Evolutionary conservation across 2,113 vertebrate species (phyloP).

Genomic region (Cephalopterus ornatus): DNA sequence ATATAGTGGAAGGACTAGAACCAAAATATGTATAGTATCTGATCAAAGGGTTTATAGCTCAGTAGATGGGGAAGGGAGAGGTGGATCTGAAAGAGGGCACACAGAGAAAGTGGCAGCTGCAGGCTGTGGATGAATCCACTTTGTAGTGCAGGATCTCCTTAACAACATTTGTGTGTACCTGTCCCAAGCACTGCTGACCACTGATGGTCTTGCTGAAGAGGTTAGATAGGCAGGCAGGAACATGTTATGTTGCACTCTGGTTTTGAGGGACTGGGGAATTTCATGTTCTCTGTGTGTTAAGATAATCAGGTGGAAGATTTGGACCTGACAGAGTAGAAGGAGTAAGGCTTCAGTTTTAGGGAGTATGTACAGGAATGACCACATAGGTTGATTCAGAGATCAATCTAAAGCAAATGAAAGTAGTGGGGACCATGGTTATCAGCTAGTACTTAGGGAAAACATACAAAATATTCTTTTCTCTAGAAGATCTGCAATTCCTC

Average conservation of each 20-base stretch:
- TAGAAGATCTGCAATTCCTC: neutral
- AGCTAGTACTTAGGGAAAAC: neutral
- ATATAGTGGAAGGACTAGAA: neutral
- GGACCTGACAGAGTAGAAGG: neutral
- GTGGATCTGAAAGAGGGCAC: neutral
- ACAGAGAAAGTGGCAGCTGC: neutral
- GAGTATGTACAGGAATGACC: neutral
- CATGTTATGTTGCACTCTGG: neutral
- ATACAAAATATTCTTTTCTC: neutral
- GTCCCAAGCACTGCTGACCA: neutral
- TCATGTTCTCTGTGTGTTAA: neutral
- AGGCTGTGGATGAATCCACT: neutral
- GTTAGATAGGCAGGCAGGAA: neutral
- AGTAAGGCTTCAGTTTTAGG: neutral
- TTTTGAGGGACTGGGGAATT: neutral
- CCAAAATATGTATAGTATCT: neutral
- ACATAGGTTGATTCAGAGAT: neutral
- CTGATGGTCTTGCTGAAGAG: neutral
- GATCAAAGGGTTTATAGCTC: neutral
- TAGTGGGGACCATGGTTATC: neutral
- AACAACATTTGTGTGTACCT: neutral
- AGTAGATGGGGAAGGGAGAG: neutral
- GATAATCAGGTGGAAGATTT: neutral
- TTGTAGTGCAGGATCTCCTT: neutral
- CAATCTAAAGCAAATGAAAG: neutral